Evolutionary conservation across 2,797 vertebrate genomes (phyloP), one percentile per base, ranked within the genome.

Genomic region (Arnoldichthys spilopterus): DNA sequence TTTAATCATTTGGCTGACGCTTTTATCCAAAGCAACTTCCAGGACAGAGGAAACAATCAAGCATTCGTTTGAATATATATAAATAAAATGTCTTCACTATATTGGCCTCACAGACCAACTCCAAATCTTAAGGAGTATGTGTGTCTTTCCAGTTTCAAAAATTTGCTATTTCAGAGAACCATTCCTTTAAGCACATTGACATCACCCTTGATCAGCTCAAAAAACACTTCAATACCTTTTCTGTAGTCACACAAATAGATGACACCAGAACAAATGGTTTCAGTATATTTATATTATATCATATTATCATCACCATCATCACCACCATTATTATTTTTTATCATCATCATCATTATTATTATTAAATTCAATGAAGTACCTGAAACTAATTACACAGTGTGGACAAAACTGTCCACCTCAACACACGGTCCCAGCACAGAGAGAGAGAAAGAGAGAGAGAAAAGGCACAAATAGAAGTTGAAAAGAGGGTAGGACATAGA

Each of bases 271-370:
- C 26, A 43, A 3, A 45, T 81, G 88, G 89, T 92, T 92, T 93
- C 90, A 92, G 92, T 92, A 93, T 92, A 94, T 93, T 94, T 94
- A 93, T 94, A 93, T 92, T 93, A 93, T 92, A 91, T 93, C 89
- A 74, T 84, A 84, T 86, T 77, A 78, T 83, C 32, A 84, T 78
- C 72, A 83, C 64, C 76, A 85, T 76, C 62, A 78, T 47, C 78
- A 81, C 83, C 76, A 80, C 79, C 74, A 83, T 83, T 79, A 86
- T 79, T 32, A 67, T 67, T 59, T 66, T 63, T 69, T 30, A 79
- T 68, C 61, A 88, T 88, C 85, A 89, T 86, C 62, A 79, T 84
- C 11, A 78, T 78, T 64, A 85, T 84, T 68, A 85, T 88, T 89
- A 93, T 91, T 92, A 88, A 92, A 92, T 91, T 92, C 89, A 90